Percentiles rank a stretch among this genome's conserved stretches.
These are phyloP conservation scores for Crambe crambe DNA, from an alignment of 37 sponge, comb jelly and placozoan genomes.

Conservation along the genomic window DNA sequence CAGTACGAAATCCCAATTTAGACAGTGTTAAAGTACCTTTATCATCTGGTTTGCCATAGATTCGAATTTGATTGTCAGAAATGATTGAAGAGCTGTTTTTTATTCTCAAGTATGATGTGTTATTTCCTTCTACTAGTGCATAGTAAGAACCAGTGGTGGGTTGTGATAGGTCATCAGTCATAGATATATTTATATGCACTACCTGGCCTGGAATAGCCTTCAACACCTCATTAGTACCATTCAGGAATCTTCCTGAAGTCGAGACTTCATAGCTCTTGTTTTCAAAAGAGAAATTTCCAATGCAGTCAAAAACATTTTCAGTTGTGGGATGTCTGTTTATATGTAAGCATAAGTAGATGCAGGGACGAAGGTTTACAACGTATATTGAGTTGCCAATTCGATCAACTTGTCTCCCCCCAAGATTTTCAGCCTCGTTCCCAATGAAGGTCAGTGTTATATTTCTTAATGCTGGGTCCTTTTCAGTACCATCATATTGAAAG, in stretches of 20 bases:
- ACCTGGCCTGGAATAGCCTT: too few species aligned
- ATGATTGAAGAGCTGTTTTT: neutral
- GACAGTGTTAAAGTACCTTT: neutral
- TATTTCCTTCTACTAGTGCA: too few species aligned
- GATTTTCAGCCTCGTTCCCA: neutral
- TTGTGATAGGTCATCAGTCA: too few species aligned
- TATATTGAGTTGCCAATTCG: neutral
- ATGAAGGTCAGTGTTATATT: neutral
- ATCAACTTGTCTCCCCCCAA: too few species aligned
- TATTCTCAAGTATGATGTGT: too few species aligned
- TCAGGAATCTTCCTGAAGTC: too few species aligned
- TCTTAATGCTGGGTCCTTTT: neutral
- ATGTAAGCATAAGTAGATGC: neutral
- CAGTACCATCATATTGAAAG: neutral
- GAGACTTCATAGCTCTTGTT: too few species aligned
- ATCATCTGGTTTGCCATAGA: constrained; percentile 2
- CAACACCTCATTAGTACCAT: too few species aligned
- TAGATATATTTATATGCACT: too few species aligned
- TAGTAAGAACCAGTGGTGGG: too few species aligned
- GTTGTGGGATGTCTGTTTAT: neutral
- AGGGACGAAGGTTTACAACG: too few species aligned
- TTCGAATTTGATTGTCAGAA: neutral
- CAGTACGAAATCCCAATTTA: neutral
- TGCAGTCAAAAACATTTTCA: neutral
- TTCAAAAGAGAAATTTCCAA: too few species aligned